phyloP scores from a whole-genome alignment of 2,113 vertebrate species.

The Alces alces region DNA sequence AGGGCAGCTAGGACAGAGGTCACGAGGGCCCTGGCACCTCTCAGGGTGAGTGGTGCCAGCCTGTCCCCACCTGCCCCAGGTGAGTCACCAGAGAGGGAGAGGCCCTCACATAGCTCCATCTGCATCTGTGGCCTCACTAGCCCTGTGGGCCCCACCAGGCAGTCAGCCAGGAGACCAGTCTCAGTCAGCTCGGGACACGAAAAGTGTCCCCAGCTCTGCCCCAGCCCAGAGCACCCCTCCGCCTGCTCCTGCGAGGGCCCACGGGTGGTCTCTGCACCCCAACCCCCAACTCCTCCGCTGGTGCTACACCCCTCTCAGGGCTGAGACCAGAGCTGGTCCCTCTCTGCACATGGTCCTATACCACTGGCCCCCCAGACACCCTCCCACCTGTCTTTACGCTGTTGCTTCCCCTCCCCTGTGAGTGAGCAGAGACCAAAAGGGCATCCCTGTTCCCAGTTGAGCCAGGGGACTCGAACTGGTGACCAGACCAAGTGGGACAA shows the following conservation, averaged over 20 bases:
- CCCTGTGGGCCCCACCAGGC: not conserved
- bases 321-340: not conserved
- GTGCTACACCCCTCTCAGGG: not conserved
- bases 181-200: accelerated
- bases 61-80: not conserved
- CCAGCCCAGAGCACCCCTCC: not conserved
- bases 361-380: not conserved
- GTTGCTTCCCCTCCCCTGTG: not conserved
- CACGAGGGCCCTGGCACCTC: not conserved
- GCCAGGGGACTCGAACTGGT: not conserved
- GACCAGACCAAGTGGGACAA: not conserved
- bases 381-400: not conserved
- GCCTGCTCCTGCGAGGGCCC: not conserved
- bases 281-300: not conserved
- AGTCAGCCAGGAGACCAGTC: not conserved
- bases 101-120: not conserved
- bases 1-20: not conserved
- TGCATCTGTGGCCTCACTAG: accelerated
- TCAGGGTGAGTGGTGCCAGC: not conserved
- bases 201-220: no score
- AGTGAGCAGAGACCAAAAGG: not conserved
- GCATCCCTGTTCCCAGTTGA: not conserved
- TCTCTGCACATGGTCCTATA: no score
- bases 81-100: not conserved
- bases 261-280: not conserved